Conservation (phyloP, 2,113 vertebrate species). For the Corythoichthys intestinalis region DNA sequence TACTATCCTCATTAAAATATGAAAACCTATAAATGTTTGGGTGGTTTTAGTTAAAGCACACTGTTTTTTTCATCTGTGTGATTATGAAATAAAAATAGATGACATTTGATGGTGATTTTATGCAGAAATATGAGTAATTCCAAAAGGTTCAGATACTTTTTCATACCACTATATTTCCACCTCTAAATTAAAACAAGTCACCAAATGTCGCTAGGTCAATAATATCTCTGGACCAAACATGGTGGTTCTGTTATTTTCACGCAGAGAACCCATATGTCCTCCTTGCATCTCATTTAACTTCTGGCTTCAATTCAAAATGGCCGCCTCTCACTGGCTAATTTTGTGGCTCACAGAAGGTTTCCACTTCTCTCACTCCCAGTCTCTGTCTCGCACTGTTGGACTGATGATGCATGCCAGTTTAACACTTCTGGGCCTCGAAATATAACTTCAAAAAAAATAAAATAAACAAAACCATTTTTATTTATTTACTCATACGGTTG, state of each 20-base stretch:
- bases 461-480: not conserved
- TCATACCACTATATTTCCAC: too few species aligned
- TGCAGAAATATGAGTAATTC: too few species aligned
- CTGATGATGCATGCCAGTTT: slow-evolving; percentile 36
- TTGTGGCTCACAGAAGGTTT: slow-evolving; percentile 61
- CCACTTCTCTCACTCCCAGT: slow-evolving; percentile 33
- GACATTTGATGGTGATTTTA: too few species aligned
- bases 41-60: too few species aligned
- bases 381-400: slow-evolving; percentile 6
- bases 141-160: too few species aligned
- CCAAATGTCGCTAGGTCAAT: slow-evolving; percentile 5
- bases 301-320: slow-evolving; percentile 64
- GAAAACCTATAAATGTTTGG: too few species aligned
- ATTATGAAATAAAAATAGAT: too few species aligned
- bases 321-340: slow-evolving; percentile 60
- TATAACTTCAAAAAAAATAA: not conserved
- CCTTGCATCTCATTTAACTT: slow-evolving; percentile 53
- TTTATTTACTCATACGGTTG: not conserved
- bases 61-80: too few species aligned
- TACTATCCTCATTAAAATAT: too few species aligned
- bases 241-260: slow-evolving; percentile 38
- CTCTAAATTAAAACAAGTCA: not conserved
- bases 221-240: slow-evolving; percentile 24
- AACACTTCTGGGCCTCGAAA: not conserved
- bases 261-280: slow-evolving; percentile 57